phyloP scores from a whole-genome alignment of 2,113 vertebrate genomes.

The Tyto alba region DNA sequence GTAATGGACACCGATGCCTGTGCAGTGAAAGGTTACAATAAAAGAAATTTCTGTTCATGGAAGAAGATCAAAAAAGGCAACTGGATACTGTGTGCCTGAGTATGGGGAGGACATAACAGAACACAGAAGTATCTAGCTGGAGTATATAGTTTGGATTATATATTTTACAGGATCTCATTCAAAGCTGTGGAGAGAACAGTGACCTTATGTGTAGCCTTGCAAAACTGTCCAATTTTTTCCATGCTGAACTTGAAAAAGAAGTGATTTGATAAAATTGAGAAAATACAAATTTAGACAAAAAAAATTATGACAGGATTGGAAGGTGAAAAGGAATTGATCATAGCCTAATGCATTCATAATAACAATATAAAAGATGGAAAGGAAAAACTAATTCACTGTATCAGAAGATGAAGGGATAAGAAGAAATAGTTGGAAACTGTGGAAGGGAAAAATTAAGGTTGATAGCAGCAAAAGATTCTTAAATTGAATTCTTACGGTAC shows the following conservation, averaged over 20 bases:
- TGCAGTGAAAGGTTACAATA: not conserved
- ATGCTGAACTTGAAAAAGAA: not conserved
- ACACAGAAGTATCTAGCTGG: not conserved
- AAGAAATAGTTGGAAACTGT: not conserved
- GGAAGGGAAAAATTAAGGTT: not conserved
- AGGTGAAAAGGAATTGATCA: not conserved
- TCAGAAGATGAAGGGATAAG: constrained; percentile 6
- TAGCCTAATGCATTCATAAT: not conserved
- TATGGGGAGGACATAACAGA: not conserved
- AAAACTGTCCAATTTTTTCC: not conserved
- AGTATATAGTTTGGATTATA: not conserved
- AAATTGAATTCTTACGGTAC: not conserved
- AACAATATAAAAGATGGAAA: not conserved
- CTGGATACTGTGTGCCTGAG: not conserved
- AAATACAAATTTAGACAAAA: not conserved
- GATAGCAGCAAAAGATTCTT: not conserved
- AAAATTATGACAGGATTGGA: not conserved
- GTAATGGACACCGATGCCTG: not conserved
- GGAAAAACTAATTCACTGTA: not conserved
- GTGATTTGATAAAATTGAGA: not conserved
- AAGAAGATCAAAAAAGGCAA: not conserved
- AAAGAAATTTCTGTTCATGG: not conserved
- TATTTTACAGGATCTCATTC: not conserved
- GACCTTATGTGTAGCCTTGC: not conserved
- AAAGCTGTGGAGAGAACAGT: not conserved